A percentile compares a stretch with the other conserved stretches of the same genome.
These are phyloP conservation scores for Zaprionus africanus DNA, from an alignment of 1,140 invertebrate genomes.

Conservation along the genomic window DNA sequence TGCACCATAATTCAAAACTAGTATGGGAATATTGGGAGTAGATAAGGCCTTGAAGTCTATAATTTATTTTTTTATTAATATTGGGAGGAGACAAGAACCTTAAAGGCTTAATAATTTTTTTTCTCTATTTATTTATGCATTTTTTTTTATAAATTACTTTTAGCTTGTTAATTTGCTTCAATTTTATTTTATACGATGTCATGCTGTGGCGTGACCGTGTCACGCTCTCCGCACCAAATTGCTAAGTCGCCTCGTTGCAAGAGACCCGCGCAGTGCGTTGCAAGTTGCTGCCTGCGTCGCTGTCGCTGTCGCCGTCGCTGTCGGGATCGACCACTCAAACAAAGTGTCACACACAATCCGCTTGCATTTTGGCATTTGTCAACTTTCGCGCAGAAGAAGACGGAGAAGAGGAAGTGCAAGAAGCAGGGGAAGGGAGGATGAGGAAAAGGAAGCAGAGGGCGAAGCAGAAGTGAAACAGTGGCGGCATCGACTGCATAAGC, in stretches of 20 bases:
- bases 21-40: too few species aligned
- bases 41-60: too few species aligned
- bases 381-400: constrained; percentile 63
- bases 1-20: too few species aligned
- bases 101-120: too few species aligned
- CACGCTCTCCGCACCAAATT: constrained; percentile 7
- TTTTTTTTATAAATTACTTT: too few species aligned
- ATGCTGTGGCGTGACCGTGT: not conserved
- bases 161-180: too few species aligned
- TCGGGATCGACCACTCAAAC: constrained; percentile 47
- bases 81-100: too few species aligned
- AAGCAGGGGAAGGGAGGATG: not conserved
- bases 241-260: constrained; percentile 13
- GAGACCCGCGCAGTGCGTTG: not conserved
- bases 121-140: too few species aligned
- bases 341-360: constrained; percentile 81
- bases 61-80: too few species aligned
- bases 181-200: too few species aligned
- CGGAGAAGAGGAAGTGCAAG: not conserved
- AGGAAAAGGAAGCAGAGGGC: constrained; percentile 12
- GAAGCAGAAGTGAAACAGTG: constrained; percentile 42
- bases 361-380: constrained; percentile 82
- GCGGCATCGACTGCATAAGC: constrained; percentile 62
- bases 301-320: not conserved
- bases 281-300: constrained; percentile 9